phyloP scores from a whole-genome alignment of 1,140 invertebrate species.

The Bicyclus anynana region DNA sequence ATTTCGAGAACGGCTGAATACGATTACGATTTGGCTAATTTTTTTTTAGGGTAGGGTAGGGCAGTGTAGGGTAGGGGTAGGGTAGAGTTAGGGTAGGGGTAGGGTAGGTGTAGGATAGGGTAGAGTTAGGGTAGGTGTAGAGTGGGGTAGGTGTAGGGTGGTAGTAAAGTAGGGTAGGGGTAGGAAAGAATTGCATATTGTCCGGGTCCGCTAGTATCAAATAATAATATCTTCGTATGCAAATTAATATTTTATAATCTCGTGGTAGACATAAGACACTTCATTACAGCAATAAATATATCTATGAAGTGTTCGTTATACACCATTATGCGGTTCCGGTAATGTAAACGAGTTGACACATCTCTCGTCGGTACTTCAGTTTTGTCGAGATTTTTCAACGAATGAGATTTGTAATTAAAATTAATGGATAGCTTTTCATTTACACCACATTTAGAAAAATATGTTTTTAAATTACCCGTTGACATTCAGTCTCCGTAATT shows the following conservation, averaged over 20 bases:
- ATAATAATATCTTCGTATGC: neutral
- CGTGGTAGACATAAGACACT: neutral
- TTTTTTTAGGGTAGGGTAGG: too few relatives aligned
- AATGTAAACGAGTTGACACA: conserved; percentile 30
- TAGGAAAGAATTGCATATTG: too few relatives aligned
- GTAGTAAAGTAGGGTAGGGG: too few relatives aligned
- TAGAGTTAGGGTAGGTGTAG: too few relatives aligned
- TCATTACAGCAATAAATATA: conserved; percentile 25
- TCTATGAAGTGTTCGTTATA: conserved; percentile 26
- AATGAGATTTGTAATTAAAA: conserved; percentile 30
- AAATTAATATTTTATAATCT: neutral
- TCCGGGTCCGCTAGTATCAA: neutral
- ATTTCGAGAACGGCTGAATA: too few relatives aligned
- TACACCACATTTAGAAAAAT: neutral
- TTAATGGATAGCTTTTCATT: conserved; percentile 22
- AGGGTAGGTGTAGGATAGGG: too few relatives aligned
- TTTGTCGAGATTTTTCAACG: conserved; percentile 14
- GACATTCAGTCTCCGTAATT: neutral
- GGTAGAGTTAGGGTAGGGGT: too few relatives aligned
- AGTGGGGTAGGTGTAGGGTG: too few relatives aligned
- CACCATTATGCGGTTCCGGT: conserved; percentile 15
- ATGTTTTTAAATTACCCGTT: conserved; percentile 6
- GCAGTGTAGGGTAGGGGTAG: too few relatives aligned
- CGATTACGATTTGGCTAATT: too few relatives aligned
- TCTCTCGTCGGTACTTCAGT: conserved; percentile 22